Percentiles rank a stretch among this genome's conserved stretches.
Conservation (phyloP, 2,113 vertebrate species). For the Dicerorhinus sumatrensis region DNA sequence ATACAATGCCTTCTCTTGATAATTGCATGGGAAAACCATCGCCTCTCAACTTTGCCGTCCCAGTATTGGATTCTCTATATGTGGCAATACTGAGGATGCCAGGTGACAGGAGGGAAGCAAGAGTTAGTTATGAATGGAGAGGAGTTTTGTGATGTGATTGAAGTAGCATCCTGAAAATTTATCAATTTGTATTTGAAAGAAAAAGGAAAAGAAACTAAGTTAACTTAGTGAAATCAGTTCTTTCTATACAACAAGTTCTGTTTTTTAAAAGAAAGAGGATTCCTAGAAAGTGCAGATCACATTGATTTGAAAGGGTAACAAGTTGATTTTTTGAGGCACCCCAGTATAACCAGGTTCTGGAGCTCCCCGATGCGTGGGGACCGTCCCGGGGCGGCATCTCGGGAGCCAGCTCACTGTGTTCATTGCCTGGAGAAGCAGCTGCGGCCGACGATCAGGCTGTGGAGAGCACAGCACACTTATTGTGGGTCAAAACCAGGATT, state of each 20-base stretch:
- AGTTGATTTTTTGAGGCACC: neutral
- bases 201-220: neutral
- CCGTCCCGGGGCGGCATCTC: neutral
- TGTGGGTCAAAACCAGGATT: rapidly evolving
- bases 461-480: rapidly evolving
- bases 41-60: rapidly evolving
- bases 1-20: rapidly evolving
- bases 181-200: neutral
- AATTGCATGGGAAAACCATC: neutral
- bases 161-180: neutral
- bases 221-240: neutral
- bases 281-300: neutral
- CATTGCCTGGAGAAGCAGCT: neutral
- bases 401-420: too few relatives aligned
- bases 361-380: rapidly evolving
- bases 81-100: too few relatives aligned
- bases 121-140: rapidly evolving
- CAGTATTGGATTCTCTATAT: rapidly evolving
- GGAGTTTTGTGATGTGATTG: rapidly evolving
- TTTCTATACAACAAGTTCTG: neutral
- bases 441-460: rapidly evolving
- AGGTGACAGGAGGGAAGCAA: rapidly evolving
- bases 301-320: neutral
- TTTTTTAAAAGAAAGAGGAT: neutral
- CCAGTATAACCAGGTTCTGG: too few relatives aligned